Evolutionary conservation across 1,140 invertebrate species (phyloP).

Genomic region (Atta texana): DNA sequence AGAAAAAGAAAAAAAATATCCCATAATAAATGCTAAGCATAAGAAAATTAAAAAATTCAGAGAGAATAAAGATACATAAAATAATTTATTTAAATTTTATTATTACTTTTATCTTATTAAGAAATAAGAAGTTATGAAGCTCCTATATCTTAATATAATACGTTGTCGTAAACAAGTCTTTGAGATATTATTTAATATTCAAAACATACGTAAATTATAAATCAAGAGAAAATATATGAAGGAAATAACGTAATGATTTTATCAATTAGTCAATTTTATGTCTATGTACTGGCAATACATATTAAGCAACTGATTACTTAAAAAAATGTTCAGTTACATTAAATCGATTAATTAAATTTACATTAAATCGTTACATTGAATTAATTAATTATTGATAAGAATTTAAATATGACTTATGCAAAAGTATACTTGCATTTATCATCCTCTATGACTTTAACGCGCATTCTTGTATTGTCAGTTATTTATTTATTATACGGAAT

Average conservation of each 20-base stretch:
- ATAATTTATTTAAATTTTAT: neutral
- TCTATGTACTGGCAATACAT: neutral
- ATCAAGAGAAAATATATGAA: neutral
- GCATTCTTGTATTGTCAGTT: neutral
- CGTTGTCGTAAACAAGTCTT: neutral
- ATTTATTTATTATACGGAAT: neutral
- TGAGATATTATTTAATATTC: neutral
- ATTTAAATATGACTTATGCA: neutral
- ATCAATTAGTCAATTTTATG: neutral
- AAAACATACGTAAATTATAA: neutral
- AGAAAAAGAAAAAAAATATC: neutral
- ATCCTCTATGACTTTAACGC: neutral
- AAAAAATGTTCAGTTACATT: neutral
- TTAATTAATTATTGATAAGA: slow-evolving; percentile 5
- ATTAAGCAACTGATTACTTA: neutral
- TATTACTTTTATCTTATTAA: neutral
- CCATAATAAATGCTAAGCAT: neutral
- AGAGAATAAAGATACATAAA: neutral
- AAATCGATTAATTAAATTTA: neutral
- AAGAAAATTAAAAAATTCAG: neutral
- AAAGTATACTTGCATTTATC: neutral
- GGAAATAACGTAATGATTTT: neutral
- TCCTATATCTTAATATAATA: neutral
- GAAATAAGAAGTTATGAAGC: neutral
- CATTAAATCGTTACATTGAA: neutral